Evolutionary conservation across 2,888 invertebrate species (phyloP), one percentile per base, ranked within the genome.

Genomic region (Alloplasta piceator): DNA sequence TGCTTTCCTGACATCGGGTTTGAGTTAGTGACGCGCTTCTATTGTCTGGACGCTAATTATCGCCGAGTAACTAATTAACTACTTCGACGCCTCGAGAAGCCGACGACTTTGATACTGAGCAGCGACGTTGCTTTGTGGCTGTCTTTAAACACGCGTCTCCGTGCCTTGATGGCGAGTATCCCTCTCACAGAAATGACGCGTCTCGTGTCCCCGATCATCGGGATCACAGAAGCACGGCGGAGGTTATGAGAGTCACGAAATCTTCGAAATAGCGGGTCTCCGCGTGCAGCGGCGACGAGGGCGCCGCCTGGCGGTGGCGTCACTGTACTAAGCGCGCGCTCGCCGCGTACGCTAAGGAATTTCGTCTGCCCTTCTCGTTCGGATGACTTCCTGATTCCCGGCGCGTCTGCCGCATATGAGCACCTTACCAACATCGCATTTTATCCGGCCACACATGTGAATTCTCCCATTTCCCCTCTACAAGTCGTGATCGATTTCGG

Each of bases 391-490:
- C 90, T 86, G 87, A 82, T 88, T 71, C 55, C 50, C 85, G 85
- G 87, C 89, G 89, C 89, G 89, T 89, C 89, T 88, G 85, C 87
- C 89, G 90, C 90, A 90, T 89, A 90, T 90, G 90, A 90, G 90
- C 88, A 90, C 88, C 85, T 52, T 66, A 58, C 66, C 82, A 85
- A 85, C 85, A 77, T 79, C 82, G 85, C 84, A 78, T 82, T 84
- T 80, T 83, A 76, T 78, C 73, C 70, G 55, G 16, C 26, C 26
- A 26, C 72, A 67, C 63, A 39, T 68, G 67, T 76, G 60, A 76
- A 50, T 26, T 26, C 26, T 26, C 1, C 26, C 26, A 26, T 26
- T 26, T 26, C 26, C 14, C 48, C 67, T 14, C 63, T 7, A 55
- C 26, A 43, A 43, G 43, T 43, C 36, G 16, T 5, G 66, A 43